A percentile compares a stretch with the other conserved stretches of the same genome.
Conservation (phyloP, 2,888 invertebrate genomes). For the Argyra leucocephala region DNA sequence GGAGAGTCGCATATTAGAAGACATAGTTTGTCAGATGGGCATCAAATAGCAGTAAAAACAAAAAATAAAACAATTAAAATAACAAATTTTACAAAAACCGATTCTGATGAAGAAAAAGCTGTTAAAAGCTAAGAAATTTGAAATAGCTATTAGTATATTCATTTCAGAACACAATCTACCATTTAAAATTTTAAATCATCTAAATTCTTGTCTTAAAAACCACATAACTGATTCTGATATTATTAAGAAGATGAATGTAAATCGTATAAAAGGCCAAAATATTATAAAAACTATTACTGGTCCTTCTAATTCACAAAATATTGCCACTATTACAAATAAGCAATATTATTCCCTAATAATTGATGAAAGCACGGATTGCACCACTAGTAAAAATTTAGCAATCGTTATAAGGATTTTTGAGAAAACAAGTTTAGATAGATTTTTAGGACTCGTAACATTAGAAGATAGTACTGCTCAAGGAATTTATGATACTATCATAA, state of each 20-base stretch:
- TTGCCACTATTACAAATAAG: conserved; percentile 9
- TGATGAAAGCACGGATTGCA: conserved; percentile 18
- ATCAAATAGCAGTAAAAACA: no score
- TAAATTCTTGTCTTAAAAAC: neutral
- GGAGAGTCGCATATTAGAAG: no score
- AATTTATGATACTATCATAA: neutral
- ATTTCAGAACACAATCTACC: neutral
- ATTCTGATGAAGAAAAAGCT: neutral
- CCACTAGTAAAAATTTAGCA: conserved; percentile 16
- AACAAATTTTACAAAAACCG: no score
- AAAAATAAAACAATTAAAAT: no score
- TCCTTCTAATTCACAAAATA: conserved; percentile 15
- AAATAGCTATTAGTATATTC: neutral
- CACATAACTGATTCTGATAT: conserved; percentile 13
- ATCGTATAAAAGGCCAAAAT: conserved; percentile 14
- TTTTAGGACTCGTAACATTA: conserved; percentile 13
- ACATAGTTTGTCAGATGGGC: no score
- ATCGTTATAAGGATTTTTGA: conserved; percentile 17
- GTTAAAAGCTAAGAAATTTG: neutral
- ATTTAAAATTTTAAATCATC: neutral
- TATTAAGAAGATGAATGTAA: conserved; percentile 13
- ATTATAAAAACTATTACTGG: no score
- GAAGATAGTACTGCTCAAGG: conserved; percentile 8
- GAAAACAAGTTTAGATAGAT: conserved; percentile 10
- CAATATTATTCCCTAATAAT: conserved; percentile 19